These are phyloP conservation scores for Calliopsis andreniformis DNA, from an alignment of 1,140 invertebrate genomes.

Conservation along the genomic window DNA sequence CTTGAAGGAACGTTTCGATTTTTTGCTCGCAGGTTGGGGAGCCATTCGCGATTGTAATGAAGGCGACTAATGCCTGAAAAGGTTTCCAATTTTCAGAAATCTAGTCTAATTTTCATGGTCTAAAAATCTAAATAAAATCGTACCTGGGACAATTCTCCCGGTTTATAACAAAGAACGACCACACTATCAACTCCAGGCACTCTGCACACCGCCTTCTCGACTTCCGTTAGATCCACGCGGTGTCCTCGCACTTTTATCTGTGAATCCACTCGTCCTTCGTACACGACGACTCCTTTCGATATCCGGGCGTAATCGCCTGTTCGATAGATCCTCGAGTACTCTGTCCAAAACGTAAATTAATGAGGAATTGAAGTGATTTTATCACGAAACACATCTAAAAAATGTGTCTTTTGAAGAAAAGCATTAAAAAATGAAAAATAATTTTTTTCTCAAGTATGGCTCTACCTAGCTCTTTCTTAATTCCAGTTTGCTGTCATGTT, in stretches of 20 bases:
- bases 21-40: slow-evolving; percentile 82
- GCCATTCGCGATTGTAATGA: slow-evolving; percentile 84
- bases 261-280: slow-evolving; percentile 91
- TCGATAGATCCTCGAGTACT: slow-evolving; percentile 86
- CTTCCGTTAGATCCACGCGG: slow-evolving; percentile 91
- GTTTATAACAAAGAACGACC: slow-evolving; percentile 89
- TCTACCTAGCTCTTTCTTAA: too few relatives aligned
- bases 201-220: slow-evolving; percentile 86
- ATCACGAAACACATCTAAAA: too few relatives aligned
- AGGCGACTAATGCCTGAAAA: slow-evolving; percentile 86
- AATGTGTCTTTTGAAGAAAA: too few relatives aligned
- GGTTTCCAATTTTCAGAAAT: background rate
- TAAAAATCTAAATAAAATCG: too few relatives aligned
- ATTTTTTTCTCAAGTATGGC: too few relatives aligned
- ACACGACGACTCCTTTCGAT: slow-evolving; percentile 87
- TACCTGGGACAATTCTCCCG: slow-evolving; percentile 86
- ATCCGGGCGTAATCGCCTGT: slow-evolving; percentile 92
- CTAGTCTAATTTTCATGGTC: too few relatives aligned
- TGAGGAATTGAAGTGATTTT: too few relatives aligned
- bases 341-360: slow-evolving; percentile 72
- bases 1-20: slow-evolving; percentile 85
- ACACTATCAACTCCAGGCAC: slow-evolving; percentile 84
- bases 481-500: too few relatives aligned
- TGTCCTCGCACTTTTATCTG: slow-evolving; percentile 94
- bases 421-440: too few relatives aligned